Evolutionary conservation across 1,140 invertebrate genomes (phyloP).

Genomic region (Aphaenogaster floridana): DNA sequence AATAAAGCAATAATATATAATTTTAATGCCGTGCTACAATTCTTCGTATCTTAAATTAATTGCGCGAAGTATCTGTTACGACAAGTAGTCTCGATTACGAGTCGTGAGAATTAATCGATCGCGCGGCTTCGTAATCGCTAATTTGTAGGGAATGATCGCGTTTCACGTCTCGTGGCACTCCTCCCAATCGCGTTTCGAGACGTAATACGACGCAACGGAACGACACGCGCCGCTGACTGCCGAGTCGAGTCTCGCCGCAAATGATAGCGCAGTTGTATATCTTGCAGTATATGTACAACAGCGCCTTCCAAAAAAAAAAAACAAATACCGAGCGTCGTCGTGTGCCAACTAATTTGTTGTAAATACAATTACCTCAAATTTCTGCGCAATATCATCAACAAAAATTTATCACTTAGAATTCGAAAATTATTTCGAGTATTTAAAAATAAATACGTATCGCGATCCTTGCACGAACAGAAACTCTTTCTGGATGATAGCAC

Average conservation of each 20-base stretch:
- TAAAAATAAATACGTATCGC: background rate
- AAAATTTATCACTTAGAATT: background rate
- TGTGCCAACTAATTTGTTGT: background rate
- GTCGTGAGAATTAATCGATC: background rate
- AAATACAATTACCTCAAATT: background rate
- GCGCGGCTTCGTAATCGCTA: background rate
- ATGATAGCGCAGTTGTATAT: background rate
- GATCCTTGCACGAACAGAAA: background rate
- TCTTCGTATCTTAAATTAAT: background rate
- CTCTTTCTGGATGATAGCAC: conserved; percentile 3
- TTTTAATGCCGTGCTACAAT: background rate
- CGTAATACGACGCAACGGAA: background rate
- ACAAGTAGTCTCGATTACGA: background rate
- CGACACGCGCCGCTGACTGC: background rate
- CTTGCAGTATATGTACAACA: background rate
- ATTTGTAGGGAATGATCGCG: background rate
- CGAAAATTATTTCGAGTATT: conserved; percentile 2
- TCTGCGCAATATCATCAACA: background rate
- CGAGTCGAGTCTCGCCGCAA: background rate
- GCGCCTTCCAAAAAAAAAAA: background rate
- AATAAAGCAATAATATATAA: background rate
- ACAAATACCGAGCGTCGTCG: too few relatives aligned
- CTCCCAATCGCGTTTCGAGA: background rate
- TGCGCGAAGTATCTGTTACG: background rate
- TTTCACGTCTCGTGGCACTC: background rate